Base-by-base conservation (phyloP, 2,113 vertebrate species). In the Clupea harengus region DNA sequence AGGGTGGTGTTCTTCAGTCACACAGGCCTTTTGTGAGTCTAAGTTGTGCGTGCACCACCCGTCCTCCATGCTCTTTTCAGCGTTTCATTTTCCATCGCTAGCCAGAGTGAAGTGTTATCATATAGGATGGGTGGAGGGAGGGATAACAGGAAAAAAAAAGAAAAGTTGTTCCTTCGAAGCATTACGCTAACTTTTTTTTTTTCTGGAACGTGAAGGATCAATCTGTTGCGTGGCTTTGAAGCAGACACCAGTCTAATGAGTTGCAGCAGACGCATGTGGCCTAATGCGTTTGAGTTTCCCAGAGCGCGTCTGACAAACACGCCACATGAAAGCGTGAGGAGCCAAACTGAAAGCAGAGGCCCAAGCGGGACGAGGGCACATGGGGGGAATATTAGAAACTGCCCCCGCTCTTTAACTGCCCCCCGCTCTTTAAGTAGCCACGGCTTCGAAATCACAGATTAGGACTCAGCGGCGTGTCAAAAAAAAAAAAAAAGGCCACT, bases 261-360 rank as follows among this genome's bases (percentile, higher is more conserved):
- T 91, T 89, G 84, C 89, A 90, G 91, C 86, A 82, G 84, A 88
- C 25, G 75, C 90, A 90, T 90, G 90, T 90, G 89, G 89, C 88
- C 81, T 85, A 89, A 89, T 90, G 89, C 82, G 86, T 89, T 87
- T 89, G 87, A 67, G 86, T 89, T 90, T 87, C 87, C 88, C 89
- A 32, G 86, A 85, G 81, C 82, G 86, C 57, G 83, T 86, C 87
- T 89, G 87, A 91, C 91, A 89, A 78, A 90, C 75, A 67, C 78
- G 80, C 89, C 89, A 90, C 88, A 90, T 90, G 87, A 91, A 89
- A 91, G 88, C 83, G 45, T 82, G 84, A 72, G 87, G 72, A 78
- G 82, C 83, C 88, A 90, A 90, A 90, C 88, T 86, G 54, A 89
- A 90, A 90, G 83, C 89, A 91, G 90, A 91, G 86, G 82, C 82